A percentile compares a stretch with the other conserved stretches of the same genome.
phyloP scores from a whole-genome alignment of 37 sponge, comb jelly and placozoan species.

The Amphimedon queenslandica region DNA sequence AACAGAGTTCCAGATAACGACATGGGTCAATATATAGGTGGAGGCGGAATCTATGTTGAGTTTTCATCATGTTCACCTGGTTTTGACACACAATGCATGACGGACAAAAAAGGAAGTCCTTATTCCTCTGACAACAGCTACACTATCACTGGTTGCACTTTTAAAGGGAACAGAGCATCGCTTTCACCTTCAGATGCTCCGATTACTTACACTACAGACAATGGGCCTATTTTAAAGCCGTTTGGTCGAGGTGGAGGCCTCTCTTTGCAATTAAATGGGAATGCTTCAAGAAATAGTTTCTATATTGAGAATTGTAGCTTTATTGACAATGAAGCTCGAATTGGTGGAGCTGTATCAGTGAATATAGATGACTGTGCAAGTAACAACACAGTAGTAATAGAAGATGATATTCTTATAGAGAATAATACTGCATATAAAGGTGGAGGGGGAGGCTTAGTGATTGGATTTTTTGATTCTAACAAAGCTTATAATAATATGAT shows the following conservation, averaged over 20 bases:
- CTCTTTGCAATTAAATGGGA: neutral
- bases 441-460: slow-evolving; percentile 6
- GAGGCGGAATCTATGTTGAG: slow-evolving; percentile 23
- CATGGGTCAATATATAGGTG: neutral
- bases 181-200: neutral
- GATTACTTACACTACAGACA: neutral
- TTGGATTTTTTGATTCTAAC: neutral
- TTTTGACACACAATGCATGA: neutral
- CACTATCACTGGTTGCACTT: neutral
- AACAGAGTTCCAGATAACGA: neutral
- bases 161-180: neutral
- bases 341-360: slow-evolving; percentile 2
- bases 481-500: neutral
- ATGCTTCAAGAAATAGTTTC: neutral
- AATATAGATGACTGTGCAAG: neutral
- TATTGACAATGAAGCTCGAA: neutral
- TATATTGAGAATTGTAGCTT: neutral
- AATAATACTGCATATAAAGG: neutral
- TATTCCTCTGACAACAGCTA: neutral
- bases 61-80: slow-evolving; percentile 3
- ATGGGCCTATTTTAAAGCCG: neutral
- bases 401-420: neutral
- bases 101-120: neutral
- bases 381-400: neutral
- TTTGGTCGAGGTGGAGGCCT: slow-evolving; percentile 6